phyloP scores from a whole-genome alignment of 2,113 vertebrate species.

The Gallinago jamesoni region DNA sequence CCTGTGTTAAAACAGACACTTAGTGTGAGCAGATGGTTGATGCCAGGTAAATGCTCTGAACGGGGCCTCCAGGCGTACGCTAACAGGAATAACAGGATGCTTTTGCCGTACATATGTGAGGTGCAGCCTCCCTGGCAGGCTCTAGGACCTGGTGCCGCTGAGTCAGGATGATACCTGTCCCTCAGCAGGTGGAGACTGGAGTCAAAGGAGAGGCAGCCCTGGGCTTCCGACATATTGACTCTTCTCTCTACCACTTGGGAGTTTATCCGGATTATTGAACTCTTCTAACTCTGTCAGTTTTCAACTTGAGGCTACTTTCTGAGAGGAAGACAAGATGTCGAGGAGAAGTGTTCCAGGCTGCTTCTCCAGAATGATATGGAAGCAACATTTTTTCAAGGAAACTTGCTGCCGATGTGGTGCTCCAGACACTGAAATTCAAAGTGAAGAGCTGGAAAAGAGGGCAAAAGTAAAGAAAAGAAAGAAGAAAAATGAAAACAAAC shows the following conservation, averaged over 20 bases:
- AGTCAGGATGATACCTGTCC: slow-evolving; percentile 61
- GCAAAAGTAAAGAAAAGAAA: slow-evolving; percentile 69
- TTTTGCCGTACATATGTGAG: neutral
- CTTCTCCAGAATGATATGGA: slow-evolving; percentile 32
- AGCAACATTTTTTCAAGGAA: slow-evolving; percentile 36
- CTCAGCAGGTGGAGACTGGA: slow-evolving; percentile 50
- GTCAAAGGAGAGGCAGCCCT: slow-evolving; percentile 4
- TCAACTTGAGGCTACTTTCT: neutral
- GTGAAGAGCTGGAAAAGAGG: slow-evolving; percentile 59
- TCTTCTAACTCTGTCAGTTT: neutral
- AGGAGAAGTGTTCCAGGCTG: neutral
- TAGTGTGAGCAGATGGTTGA: neutral
- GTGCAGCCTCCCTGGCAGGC: slow-evolving; percentile 2
- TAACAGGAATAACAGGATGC: slow-evolving; percentile 14
- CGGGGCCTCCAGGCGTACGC: neutral
- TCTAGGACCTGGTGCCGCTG: slow-evolving; percentile 53
- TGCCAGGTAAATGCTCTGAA: neutral
- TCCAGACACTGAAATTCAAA: slow-evolving; percentile 57
- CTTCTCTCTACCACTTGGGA: neutral
- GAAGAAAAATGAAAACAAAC: slow-evolving; percentile 75
- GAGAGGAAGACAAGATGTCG: slow-evolving; percentile 50
- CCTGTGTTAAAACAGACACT: neutral
- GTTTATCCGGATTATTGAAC: neutral
- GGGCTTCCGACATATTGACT: neutral
- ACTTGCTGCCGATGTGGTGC: neutral